These are phyloP conservation scores for Thamnophis elegans DNA, from an alignment of 2,797 vertebrate genomes.

Conservation along the genomic window DNA sequence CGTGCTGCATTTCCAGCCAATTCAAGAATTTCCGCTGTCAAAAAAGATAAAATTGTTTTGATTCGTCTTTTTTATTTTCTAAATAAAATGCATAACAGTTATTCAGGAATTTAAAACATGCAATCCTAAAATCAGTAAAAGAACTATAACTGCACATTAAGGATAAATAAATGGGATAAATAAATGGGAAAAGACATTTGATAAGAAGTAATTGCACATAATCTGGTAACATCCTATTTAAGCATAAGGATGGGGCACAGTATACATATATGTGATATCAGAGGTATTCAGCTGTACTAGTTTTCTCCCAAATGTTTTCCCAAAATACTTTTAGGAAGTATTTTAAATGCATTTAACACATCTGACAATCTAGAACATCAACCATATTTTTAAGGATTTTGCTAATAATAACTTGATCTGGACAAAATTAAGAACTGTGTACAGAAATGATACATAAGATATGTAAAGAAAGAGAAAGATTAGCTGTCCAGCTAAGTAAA, in stretches of 20 bases:
- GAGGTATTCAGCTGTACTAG: background rate
- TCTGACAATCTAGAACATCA: background rate
- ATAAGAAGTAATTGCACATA: background rate
- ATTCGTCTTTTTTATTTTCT: slow-evolving; percentile 7
- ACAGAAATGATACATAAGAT: background rate
- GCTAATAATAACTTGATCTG: background rate
- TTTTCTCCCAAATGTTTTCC: background rate
- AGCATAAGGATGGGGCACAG: background rate
- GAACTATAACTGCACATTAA: background rate
- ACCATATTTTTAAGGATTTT: background rate
- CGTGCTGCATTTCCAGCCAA: slow-evolving; percentile 97
- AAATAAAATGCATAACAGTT: background rate
- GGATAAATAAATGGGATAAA: background rate
- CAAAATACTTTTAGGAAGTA: background rate
- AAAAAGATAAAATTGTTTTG: slow-evolving; percentile 38
- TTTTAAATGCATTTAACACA: background rate
- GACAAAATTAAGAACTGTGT: background rate
- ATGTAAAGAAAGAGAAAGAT: background rate
- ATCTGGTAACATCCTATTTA: background rate
- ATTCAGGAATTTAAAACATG: background rate
- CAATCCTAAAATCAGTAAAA: background rate
- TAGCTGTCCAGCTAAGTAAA: background rate
- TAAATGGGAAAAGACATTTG: background rate
- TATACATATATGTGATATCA: background rate
- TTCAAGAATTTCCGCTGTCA: slow-evolving; percentile 94